Base-by-base conservation (phyloP, 2,797 vertebrate genomes). In the Gymnoscopelus microlampas region DNA sequence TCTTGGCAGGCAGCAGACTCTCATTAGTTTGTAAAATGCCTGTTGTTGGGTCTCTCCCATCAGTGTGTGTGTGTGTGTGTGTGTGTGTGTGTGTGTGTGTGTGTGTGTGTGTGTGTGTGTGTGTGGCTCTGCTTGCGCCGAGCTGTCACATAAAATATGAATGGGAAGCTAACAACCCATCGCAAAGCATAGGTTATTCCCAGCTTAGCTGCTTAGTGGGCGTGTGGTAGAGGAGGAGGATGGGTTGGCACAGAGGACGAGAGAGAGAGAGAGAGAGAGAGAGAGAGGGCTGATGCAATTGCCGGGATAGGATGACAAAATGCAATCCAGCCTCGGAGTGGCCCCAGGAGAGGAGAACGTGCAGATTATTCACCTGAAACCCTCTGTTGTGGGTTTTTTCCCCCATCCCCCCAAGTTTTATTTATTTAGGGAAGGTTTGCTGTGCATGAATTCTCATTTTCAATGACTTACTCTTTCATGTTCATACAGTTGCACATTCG, bases 1-100 rank as follows among this genome's bases (percentile, higher is more conserved):
- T 77, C 80, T 72, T 86, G 85, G 80, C 83, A 82, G 80, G 78
- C 19, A 66, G 60, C 29, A 23, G 66, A 44, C 10, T 57, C 89
- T 91, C 88, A 89, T 92, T 89, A 90, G 84, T 87, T 85, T 81
- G 71, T 78, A 91, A 92, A 88, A 80, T 85, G 87, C 86, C 91
- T 82, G 73, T 78, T 80, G 79, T 82, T 74, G 79, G 74, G 80
- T 87, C 82, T 88, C 85, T 63, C 53, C 39, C 8, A 10, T 44
- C 39, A 10, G 39, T 2, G 39, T 9, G 39, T 8, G 8, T 44
- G 8, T 48, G 63, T 58, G 32, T 4, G 51, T 6, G 15, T 63
- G 23, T 53, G 32, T 35, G 32, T 35, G 32, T 35, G 32, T 35
- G 32, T 35, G 32, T 35, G 32, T 35, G 32, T 35, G 32, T 35